Evolutionary conservation across 92 coral and sea anemone genomes (phyloP).

Genomic region (Bergia sp.): DNA sequence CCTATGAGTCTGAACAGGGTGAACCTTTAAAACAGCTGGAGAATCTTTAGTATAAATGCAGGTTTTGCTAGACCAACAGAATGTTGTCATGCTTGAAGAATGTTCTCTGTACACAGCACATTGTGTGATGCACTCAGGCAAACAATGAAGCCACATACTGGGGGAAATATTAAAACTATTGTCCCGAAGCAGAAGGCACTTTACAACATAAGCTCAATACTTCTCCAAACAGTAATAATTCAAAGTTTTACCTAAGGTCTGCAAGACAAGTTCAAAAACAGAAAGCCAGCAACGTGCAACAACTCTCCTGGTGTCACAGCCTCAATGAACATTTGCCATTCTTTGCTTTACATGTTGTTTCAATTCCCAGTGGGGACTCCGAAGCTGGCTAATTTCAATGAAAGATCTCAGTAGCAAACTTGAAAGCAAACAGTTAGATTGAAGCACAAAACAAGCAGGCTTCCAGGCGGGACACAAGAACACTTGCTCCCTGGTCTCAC

Average conservation of each 20-base stretch:
- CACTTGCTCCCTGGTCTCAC: not conserved
- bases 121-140: conserved; percentile 31
- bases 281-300: not conserved
- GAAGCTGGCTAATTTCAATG: conserved; percentile 29
- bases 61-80: conserved; percentile 5
- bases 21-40: not conserved
- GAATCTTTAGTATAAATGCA: conserved; percentile 16
- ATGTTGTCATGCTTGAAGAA: conserved; percentile 29
- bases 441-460: conserved; percentile 21
- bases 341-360: not conserved
- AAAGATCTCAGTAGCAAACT: conserved; percentile 31
- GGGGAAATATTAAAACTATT: conserved; percentile 45
- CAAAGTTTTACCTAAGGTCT: not conserved
- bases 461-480: conserved; percentile 9
- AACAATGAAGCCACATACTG: conserved; percentile 45
- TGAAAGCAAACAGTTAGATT: conserved; percentile 20
- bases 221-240: not conserved
- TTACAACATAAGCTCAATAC: conserved; percentile 23
- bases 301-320: not conserved
- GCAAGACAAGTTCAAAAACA: not conserved
- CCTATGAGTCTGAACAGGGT: not conserved
- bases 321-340: not conserved
- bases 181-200: conserved; percentile 45
- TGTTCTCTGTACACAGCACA: conserved; percentile 35
- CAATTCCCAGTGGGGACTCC: conserved; percentile 28